A percentile compares a stretch with the other conserved stretches of the same genome.
phyloP scores from a whole-genome alignment of 1,140 invertebrate genomes.

The Eriocheir sinensis region DNA sequence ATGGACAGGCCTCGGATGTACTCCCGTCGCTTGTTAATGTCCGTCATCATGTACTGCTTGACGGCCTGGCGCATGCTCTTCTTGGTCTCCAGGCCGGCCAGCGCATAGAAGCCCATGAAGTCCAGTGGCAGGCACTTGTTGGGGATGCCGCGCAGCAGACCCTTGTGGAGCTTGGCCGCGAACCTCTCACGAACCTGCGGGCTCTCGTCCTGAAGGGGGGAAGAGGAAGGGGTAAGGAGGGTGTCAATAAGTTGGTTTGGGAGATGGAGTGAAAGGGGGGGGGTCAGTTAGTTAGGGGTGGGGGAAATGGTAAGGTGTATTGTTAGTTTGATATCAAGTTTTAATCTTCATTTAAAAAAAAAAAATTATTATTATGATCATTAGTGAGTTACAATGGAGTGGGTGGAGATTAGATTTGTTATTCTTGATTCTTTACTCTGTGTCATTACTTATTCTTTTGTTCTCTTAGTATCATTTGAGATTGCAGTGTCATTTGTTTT shows the following conservation, averaged over 20 bases:
- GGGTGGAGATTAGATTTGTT: too few species aligned
- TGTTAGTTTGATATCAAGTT: too few species aligned
- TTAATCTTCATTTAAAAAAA: too few species aligned
- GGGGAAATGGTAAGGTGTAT: too few species aligned
- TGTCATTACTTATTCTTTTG: too few species aligned
- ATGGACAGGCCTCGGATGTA: constrained; percentile 91
- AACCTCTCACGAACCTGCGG: constrained; percentile 95
- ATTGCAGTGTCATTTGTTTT: too few species aligned
- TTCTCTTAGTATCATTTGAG: too few species aligned
- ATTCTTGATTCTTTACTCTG: too few species aligned
- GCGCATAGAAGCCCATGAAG: constrained; percentile 97
- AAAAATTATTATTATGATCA: too few species aligned
- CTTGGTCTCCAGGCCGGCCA: constrained; percentile 92
- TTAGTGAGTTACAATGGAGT: too few species aligned
- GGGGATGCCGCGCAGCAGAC: constrained; percentile 79
- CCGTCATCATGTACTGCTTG: constrained; percentile 90
- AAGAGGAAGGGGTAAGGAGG: not conserved
- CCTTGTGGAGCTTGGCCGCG: constrained; percentile 94
- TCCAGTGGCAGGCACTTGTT: constrained; percentile 91
- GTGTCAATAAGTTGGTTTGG: too few species aligned
- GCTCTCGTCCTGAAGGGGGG: constrained; percentile 89
- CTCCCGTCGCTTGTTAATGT: constrained; percentile 94
- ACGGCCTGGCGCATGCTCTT: constrained; percentile 87
- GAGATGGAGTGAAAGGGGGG: not conserved
- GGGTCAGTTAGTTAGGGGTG: not conserved